phyloP scores from a whole-genome alignment of 1,140 invertebrate species.

The Wasmannia auropunctata region DNA sequence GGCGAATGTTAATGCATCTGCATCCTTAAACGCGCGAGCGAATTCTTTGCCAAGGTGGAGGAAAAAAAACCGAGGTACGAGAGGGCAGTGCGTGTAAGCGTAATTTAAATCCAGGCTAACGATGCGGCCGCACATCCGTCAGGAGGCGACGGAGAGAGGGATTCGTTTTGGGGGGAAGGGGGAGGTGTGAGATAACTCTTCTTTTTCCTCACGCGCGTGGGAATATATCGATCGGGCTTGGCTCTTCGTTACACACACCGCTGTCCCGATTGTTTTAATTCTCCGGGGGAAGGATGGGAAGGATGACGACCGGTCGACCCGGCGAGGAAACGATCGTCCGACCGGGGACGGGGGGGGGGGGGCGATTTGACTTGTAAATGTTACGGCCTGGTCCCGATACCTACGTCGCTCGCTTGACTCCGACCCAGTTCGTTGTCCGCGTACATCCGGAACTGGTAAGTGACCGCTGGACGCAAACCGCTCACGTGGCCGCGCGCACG shows the following conservation, averaged over 20 bases:
- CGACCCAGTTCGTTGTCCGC: constrained; percentile 95
- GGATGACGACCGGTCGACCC: background rate
- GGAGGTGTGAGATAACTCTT: constrained; percentile 1
- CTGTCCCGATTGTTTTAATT: constrained; percentile 53
- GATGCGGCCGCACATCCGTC: constrained; percentile 10
- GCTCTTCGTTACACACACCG: background rate
- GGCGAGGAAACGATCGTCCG: constrained; percentile 11
- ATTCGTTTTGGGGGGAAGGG: constrained; percentile 32
- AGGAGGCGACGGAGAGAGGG: background rate
- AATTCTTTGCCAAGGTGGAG: background rate
- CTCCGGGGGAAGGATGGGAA: background rate
- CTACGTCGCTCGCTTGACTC: constrained; percentile 94
- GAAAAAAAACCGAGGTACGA: background rate
- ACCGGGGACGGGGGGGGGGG: too few species aligned
- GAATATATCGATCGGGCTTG: constrained; percentile 31
- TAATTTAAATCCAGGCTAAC: constrained; percentile 60
- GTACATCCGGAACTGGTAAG: constrained; percentile 95
- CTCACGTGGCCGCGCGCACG: constrained; percentile 92
- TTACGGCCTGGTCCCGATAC: constrained; percentile 67
- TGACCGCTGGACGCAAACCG: constrained; percentile 93
- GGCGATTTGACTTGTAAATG: constrained; percentile 45
- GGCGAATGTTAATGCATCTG: background rate
- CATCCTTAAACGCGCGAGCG: constrained; percentile 1
- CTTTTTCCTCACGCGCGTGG: constrained; percentile 11
- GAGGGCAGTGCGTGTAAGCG: background rate